phyloP scores from a whole-genome alignment of 2,797 vertebrate genomes.

The Hydrolagus colliei region DNA sequence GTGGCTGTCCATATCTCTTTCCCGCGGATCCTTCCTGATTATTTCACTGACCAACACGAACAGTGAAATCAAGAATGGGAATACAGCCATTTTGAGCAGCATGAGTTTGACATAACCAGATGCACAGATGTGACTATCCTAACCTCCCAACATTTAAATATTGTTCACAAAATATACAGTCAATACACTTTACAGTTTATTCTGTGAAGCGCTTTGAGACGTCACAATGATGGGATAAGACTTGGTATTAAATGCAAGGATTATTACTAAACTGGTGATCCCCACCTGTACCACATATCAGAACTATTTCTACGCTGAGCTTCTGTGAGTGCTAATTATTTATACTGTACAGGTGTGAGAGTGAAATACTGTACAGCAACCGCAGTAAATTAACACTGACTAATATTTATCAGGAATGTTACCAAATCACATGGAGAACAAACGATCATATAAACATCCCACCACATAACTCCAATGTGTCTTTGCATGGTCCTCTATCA shows the following conservation, averaged over 20 bases:
- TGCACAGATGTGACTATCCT: not conserved
- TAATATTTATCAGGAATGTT: not conserved
- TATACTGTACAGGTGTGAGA: not conserved
- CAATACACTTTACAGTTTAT: too few species aligned
- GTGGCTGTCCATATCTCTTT: not conserved
- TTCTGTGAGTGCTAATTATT: not conserved
- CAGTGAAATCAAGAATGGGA: not conserved
- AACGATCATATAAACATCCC: not conserved
- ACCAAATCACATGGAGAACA: not conserved
- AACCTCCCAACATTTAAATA: not conserved
- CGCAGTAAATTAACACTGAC: too few species aligned
- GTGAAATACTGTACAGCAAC: not conserved
- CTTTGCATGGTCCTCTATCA: too few species aligned
- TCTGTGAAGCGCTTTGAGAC: too few species aligned
- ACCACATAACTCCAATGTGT: too few species aligned
- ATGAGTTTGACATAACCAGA: not conserved
- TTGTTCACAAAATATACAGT: too few species aligned
- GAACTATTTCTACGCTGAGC: not conserved
- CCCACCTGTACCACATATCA: not conserved
- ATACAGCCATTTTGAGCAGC: not conserved
- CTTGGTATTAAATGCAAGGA: too few species aligned
- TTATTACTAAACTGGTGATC: not conserved
- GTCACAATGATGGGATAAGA: too few species aligned
- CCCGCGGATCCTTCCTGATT: not conserved
- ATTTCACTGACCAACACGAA: not conserved